These are phyloP conservation scores for Stenchaetothrips biformis DNA, from an alignment of 2,888 invertebrate species.

Conservation along the genomic window DNA sequence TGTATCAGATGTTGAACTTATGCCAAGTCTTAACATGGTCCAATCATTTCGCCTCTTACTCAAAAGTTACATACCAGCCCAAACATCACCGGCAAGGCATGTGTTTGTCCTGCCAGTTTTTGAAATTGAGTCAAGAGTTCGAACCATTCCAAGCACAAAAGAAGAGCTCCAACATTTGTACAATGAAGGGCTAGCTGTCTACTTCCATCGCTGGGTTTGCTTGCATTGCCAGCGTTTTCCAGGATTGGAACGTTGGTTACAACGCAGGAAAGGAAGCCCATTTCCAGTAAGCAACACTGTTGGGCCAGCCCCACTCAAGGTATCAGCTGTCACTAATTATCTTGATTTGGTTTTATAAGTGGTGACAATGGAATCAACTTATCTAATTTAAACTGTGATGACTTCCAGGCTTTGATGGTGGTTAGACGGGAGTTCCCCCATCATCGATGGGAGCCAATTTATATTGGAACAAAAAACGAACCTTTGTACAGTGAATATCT, in stretches of 20 bases:
- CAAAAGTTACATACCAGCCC: conserved; percentile 28
- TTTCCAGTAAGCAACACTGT: not conserved
- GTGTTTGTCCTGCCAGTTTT: conserved; percentile 69
- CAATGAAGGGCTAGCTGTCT: conserved; percentile 54
- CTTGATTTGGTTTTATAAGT: not conserved
- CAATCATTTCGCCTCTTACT: conserved; percentile 47
- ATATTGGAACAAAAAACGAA: conserved; percentile 68
- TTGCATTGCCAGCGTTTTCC: conserved; percentile 71
- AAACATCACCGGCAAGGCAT: conserved; percentile 37
- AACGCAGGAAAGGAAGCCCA: conserved; percentile 32
- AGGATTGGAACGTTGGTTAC: conserved; percentile 62
- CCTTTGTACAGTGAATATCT: conserved; percentile 71
- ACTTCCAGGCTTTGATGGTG: conserved; percentile 57
- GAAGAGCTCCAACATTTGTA: conserved; percentile 52
- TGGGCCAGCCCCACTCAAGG: not conserved
- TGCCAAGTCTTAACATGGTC: conserved; percentile 61
- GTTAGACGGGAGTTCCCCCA: conserved; percentile 66
- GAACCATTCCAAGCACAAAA: conserved; percentile 61
- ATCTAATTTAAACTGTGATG: conserved; percentile 29
- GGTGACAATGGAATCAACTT: too few species aligned
- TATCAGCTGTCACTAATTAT: not conserved
- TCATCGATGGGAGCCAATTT: conserved; percentile 76
- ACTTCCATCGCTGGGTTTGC: conserved; percentile 65
- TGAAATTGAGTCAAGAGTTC: conserved; percentile 57
- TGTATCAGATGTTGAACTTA: conserved; percentile 66